These are phyloP conservation scores for Clupea harengus DNA, from an alignment of 2,113 vertebrate genomes.

Conservation along the genomic window DNA sequence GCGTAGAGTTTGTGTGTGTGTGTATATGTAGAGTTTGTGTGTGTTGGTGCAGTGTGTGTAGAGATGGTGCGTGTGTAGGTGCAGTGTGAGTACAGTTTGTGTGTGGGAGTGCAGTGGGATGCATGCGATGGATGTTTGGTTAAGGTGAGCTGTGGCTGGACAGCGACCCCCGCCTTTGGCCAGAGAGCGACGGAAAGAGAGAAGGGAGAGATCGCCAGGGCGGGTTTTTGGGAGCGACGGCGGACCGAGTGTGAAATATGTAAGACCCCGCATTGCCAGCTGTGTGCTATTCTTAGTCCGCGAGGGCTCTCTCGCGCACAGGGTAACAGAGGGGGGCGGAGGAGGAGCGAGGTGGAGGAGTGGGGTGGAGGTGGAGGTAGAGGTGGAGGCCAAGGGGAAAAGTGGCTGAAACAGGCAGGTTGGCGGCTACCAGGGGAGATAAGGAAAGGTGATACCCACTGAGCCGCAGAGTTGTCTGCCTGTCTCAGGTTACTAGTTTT, in stretches of 20 bases:
- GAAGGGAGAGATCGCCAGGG: neutral
- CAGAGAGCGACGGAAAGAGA: conserved; percentile 23
- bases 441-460: neutral
- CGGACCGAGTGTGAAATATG: conserved; percentile 73
- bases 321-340: conserved; percentile 61
- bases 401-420: conserved; percentile 53
- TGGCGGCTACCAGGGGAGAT: neutral
- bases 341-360: conserved; percentile 21
- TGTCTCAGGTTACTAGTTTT: neutral
- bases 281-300: conserved; percentile 74
- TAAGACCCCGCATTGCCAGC: conserved; percentile 70
- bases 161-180: conserved; percentile 21
- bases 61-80: no score
- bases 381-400: conserved; percentile 29
- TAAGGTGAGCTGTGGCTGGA: neutral
- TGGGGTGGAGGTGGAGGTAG: neutral
- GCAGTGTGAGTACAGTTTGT: no score
- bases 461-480: neutral
- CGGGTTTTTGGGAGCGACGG: conserved; percentile 59
- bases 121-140: neutral
- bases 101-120: conserved; percentile 58
- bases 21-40: neutral
- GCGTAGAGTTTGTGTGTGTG: neutral
- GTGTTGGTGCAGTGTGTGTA: neutral
- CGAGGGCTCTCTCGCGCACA: conserved; percentile 60